Evolutionary conservation across 2,888 invertebrate genomes (phyloP), one percentile per base, ranked within the genome.

Genomic region (Trichopoda pennipes): DNA sequence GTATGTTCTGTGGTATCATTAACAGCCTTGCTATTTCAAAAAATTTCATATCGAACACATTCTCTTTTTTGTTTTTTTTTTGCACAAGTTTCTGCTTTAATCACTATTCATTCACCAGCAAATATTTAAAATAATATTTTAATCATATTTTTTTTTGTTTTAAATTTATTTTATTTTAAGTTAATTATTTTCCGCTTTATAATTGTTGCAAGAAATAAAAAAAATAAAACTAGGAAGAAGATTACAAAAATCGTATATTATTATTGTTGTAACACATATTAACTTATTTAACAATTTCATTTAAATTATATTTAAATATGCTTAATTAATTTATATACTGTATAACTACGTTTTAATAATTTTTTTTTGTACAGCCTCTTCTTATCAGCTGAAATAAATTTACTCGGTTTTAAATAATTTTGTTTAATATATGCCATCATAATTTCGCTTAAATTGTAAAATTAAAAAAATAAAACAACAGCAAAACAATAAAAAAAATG

Each of bases 331-430:
- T 60, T 68, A 73, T 80, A 70, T 70, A 72, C 17, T 73, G 55
- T 44, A 76, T 81, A 61, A 83, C 72, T 80, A 83, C 81, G 75
- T 82, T 81, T 83, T 83, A 86, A 81, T 81, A 77, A 28, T 63
- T 63, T 63, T 63, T 42, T 63, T 63, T 63, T 63, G 38, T 61
- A 9, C 44, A 44, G 83, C 79, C 83, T 78, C 83, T 86, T 81
- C 83, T 86, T 81, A 81, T 81, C 80, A 75, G 64, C 44, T 56
- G 32, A 58, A 17, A 49, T 51, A 80, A 80, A 80, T 76, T 80
- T 66, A 80, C 66, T 76, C 61, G 68, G 23, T 58, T 56, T 47
- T 51, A 10, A 68, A 68, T 61, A 76, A 60, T 68, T 68, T 61
- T 61, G 28, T 35, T 64, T 21, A 64, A 74, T 56, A 51, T 58